phyloP scores from a whole-genome alignment of 2,113 vertebrate genomes.

The Sula dactylatra region DNA sequence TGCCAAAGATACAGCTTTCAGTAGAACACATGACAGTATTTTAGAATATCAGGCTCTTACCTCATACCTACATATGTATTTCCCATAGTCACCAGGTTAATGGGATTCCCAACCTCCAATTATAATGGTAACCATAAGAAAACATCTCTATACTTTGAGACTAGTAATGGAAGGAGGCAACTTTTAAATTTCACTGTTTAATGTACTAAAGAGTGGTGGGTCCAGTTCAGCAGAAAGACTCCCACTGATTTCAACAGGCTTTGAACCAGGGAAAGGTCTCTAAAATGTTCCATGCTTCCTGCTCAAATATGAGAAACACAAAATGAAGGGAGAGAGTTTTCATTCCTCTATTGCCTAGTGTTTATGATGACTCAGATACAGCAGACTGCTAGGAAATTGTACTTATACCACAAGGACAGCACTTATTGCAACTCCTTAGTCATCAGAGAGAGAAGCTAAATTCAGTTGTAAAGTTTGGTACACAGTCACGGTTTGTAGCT shows the following conservation, averaged over 20 bases:
- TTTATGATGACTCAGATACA: constrained; percentile 47
- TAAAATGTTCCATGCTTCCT: background rate
- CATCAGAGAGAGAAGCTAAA: background rate
- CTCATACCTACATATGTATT: background rate
- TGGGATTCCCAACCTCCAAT: background rate
- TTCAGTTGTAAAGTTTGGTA: background rate
- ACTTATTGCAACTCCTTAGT: constrained; percentile 36
- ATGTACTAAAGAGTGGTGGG: background rate
- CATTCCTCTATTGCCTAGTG: background rate
- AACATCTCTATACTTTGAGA: background rate
- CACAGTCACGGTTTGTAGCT: background rate
- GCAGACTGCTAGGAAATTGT: constrained; percentile 25
- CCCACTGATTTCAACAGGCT: background rate
- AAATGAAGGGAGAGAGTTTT: constrained; percentile 7
- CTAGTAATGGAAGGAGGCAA: background rate
- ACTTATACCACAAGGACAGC: constrained; percentile 15
- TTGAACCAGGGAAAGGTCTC: background rate
- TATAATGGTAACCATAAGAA: background rate
- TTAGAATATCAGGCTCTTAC: background rate
- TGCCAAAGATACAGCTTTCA: background rate
- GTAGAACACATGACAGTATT: background rate
- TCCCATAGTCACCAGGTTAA: background rate
- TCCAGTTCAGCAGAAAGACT: background rate
- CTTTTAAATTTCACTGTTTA: background rate
- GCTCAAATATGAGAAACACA: background rate